Conservation (phyloP, 2,113 vertebrate genomes). For the Monopterus albus region DNA sequence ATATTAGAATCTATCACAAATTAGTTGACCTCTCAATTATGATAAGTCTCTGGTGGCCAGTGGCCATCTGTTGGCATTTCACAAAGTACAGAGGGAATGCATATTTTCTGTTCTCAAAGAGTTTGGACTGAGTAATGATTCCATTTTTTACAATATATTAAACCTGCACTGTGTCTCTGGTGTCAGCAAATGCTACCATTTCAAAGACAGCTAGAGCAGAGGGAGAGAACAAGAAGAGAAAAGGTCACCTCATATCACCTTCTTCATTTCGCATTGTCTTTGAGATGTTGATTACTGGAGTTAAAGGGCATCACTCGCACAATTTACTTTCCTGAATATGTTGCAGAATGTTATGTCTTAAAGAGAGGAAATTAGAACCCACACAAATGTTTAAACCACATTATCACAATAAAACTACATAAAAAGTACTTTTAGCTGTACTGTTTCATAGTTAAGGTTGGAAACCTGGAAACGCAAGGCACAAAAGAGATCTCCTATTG, state of each 20-base stretch:
- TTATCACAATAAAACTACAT: too few relatives aligned
- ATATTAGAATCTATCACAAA: conserved; percentile 11
- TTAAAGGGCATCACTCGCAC: conserved; percentile 17
- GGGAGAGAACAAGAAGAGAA: conserved; percentile 8
- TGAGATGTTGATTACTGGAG: conserved; percentile 24
- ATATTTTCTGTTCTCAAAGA: conserved; percentile 35
- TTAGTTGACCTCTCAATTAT: conserved; percentile 19
- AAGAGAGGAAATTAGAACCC: not conserved
- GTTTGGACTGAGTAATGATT: conserved; percentile 58
- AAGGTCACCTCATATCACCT: conserved; percentile 35
- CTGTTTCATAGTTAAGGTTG: too few relatives aligned
- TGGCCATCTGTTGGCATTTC: conserved; percentile 28
- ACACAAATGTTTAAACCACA: too few relatives aligned
- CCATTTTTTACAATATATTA: conserved; percentile 51
- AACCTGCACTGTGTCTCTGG: conserved; percentile 16
- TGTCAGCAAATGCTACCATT: conserved; percentile 42
- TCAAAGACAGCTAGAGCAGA: conserved; percentile 31
- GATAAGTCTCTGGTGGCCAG: conserved; percentile 28
- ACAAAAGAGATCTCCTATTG: too few relatives aligned
- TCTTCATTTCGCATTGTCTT: conserved; percentile 42
- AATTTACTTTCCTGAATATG: conserved; percentile 2
- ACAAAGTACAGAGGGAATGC: conserved; percentile 33
- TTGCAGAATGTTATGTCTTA: not conserved
- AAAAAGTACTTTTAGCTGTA: too few relatives aligned
- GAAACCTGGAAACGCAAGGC: too few relatives aligned